Evolutionary conservation across 2,888 invertebrate genomes (phyloP).

Genomic region (Tuberolachnus salignus): DNA sequence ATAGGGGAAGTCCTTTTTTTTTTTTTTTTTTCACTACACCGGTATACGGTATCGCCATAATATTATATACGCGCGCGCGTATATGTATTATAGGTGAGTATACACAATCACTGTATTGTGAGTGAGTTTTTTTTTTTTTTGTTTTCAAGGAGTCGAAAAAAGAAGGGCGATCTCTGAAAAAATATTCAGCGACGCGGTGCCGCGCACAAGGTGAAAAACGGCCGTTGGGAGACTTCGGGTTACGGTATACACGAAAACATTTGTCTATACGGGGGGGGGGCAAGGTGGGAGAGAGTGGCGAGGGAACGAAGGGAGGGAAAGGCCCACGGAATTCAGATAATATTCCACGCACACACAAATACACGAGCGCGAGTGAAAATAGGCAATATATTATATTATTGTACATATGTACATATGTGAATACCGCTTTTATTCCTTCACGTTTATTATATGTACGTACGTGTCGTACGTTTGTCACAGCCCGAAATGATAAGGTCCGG

Average conservation of each 20-base stretch:
- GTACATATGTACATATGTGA: not conserved
- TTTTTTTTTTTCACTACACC: not conserved
- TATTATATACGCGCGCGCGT: not conserved
- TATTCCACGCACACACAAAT: not conserved
- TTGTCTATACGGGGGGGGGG: not conserved
- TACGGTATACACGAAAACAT: conserved; percentile 31
- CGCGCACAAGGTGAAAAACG: conserved; percentile 49
- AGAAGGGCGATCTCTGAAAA: not conserved
- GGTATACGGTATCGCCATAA: not conserved
- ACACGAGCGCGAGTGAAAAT: not conserved
- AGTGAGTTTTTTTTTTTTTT: conserved; percentile 19
- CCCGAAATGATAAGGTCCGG: too few relatives aligned
- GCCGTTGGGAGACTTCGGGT: conserved; percentile 47
- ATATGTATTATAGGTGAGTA: not conserved
- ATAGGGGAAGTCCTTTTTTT: conserved; percentile 41
- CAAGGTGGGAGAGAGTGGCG: too few relatives aligned
- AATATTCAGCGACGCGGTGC: not conserved
- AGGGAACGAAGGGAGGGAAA: too few relatives aligned
- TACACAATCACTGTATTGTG: conserved; percentile 20
- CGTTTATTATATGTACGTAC: not conserved
- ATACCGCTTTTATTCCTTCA: not conserved
- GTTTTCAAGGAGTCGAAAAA: conserved; percentile 33
- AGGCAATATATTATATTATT: too few relatives aligned
- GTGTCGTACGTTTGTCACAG: too few relatives aligned
- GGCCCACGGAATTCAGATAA: too few relatives aligned